A percentile compares a stretch with the other conserved stretches of the same genome.
Conservation (phyloP, 2,888 invertebrate species). For the Caenorhabditis sp. region DNA sequence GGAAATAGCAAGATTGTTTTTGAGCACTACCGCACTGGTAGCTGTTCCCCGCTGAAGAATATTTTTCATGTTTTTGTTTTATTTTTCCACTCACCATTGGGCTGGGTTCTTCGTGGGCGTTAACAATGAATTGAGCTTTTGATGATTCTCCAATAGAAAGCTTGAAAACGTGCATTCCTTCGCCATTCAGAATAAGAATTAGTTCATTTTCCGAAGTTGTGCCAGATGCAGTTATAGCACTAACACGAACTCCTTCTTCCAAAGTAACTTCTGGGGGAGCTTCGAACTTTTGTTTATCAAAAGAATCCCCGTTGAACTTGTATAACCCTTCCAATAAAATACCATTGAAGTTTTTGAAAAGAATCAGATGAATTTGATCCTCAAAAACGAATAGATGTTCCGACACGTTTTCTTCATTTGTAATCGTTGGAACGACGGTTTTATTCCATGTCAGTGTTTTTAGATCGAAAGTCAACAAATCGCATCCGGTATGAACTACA, state of each 20-base stretch:
- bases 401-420: slow-evolving; percentile 42
- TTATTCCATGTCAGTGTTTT: slow-evolving; percentile 26
- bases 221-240: neutral
- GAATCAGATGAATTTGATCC: slow-evolving; percentile 39
- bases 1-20: slow-evolving; percentile 41
- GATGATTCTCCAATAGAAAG: slow-evolving; percentile 2
- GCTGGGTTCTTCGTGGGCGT: neutral
- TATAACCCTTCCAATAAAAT: slow-evolving; percentile 27
- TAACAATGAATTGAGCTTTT: neutral
- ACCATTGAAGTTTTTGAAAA: slow-evolving; percentile 38
- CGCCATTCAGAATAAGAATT: slow-evolving; percentile 8
- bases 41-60: slow-evolving; percentile 39
- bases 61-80: neutral
- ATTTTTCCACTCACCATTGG: slow-evolving; percentile 5
- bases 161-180: slow-evolving; percentile 7
- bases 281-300: neutral
- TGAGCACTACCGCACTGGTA: slow-evolving; percentile 21
- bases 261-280: neutral
- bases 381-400: slow-evolving; percentile 43
- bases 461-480: slow-evolving; percentile 42
- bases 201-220: neutral
- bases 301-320: slow-evolving; percentile 29
- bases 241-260: slow-evolving; percentile 1
- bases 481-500: slow-evolving; percentile 45
- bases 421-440: slow-evolving; percentile 36